A percentile compares a stretch with the other conserved stretches of the same genome.
These are phyloP conservation scores for Heliconius charithonia DNA, from an alignment of 2,888 invertebrate species.

Conservation along the genomic window DNA sequence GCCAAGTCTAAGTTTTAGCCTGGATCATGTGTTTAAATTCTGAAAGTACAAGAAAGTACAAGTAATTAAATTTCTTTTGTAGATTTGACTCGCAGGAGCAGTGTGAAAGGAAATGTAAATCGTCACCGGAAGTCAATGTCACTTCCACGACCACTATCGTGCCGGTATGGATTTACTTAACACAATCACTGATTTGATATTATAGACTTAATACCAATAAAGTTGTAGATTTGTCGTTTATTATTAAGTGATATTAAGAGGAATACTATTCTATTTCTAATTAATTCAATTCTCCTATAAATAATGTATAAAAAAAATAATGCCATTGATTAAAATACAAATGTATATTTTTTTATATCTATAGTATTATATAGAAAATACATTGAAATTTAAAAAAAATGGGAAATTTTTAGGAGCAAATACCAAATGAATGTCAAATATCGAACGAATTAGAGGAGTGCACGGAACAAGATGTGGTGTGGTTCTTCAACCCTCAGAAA, in stretches of 20 bases:
- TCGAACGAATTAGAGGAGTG: conserved; percentile 58
- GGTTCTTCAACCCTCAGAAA: conserved; percentile 70
- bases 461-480: conserved; percentile 57
- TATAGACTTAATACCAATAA: background rate
- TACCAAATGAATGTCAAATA: conserved; percentile 57
- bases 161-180: conserved; percentile 46
- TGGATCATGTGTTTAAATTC: too few relatives aligned
- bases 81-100: conserved; percentile 86
- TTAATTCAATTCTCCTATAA: background rate
- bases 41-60: too few relatives aligned
- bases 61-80: too few relatives aligned
- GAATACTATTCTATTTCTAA: background rate
- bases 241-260: too few relatives aligned
- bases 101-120: conserved; percentile 85
- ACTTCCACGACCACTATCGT: conserved; percentile 50
- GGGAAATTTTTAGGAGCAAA: conserved; percentile 47
- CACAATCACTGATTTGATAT: background rate
- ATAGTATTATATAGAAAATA: background rate
- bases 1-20: background rate
- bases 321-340: too few relatives aligned
- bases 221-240: background rate
- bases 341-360: too few relatives aligned
- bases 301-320: background rate
- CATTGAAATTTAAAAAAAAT: background rate
- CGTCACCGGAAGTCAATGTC: conserved; percentile 43